Conservation (phyloP, 2,888 invertebrate genomes). For the Cybosia mesomella region DNA sequence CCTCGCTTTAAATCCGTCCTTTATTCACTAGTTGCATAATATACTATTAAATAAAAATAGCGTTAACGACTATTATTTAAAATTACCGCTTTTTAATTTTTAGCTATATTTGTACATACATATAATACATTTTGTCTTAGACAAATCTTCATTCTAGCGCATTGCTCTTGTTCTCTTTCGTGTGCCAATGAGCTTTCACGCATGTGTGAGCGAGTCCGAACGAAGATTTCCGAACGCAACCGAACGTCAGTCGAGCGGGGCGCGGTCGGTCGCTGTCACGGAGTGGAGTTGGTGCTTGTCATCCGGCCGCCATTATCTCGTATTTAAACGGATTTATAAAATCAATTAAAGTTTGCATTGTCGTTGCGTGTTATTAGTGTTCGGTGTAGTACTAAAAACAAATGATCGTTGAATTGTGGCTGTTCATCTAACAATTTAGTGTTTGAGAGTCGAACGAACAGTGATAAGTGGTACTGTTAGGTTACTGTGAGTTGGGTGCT, state of each 20-base stretch:
- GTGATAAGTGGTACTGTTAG: conserved; percentile 81
- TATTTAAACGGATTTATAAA: conserved; percentile 85
- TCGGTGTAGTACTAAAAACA: conserved; percentile 63
- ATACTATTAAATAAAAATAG: neutral
- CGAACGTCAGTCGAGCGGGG: conserved; percentile 87
- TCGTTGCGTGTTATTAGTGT: conserved; percentile 74
- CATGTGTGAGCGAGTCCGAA: conserved; percentile 84
- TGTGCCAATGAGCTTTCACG: conserved; percentile 73
- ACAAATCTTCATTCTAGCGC: conserved; percentile 59
- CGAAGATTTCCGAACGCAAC: conserved; percentile 81
- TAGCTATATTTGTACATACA: neutral
- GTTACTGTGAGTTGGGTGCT: conserved; percentile 81
- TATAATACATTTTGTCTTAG: conserved; percentile 62
- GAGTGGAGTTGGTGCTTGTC: conserved; percentile 87
- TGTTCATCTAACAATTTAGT: conserved; percentile 55
- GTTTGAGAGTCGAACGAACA: conserved; percentile 60
- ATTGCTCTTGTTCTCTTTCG: conserved; percentile 73
- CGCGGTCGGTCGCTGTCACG: conserved; percentile 89
- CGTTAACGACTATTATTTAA: neutral
- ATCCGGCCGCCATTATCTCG: conserved; percentile 88
- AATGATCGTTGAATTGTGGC: conserved; percentile 57
- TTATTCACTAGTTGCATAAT: no score
- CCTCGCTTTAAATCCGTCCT: no score
- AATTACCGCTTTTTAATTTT: neutral
- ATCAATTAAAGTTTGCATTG: conserved; percentile 81